Conservation (phyloP, 2,888 invertebrate species). For the Mystacides longicornis region DNA sequence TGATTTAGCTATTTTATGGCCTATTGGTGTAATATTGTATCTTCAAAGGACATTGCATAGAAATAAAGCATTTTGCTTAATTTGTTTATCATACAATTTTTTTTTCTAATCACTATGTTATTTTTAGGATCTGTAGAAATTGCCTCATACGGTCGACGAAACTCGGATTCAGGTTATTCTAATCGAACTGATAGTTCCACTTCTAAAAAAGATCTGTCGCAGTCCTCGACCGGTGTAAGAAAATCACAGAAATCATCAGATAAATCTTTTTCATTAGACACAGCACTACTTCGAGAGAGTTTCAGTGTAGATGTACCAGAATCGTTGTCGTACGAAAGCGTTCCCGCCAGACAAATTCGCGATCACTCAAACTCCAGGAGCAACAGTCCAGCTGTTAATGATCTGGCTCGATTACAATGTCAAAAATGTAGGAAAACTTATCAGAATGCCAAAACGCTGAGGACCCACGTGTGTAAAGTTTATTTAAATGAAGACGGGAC, state of each 20-base stretch:
- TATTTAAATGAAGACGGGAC: neutral
- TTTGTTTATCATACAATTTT: too few species aligned
- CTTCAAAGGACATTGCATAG: too few species aligned
- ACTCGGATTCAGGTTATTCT: constrained; percentile 46
- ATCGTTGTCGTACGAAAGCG: constrained; percentile 17
- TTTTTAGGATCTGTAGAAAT: constrained; percentile 12
- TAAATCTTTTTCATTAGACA: constrained; percentile 27
- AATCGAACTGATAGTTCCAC: constrained; percentile 40
- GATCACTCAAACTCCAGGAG: constrained; percentile 11
- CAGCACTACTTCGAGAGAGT: constrained; percentile 29
- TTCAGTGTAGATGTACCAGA: constrained; percentile 22
- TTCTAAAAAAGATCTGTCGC: constrained; percentile 29
- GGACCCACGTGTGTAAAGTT: constrained; percentile 9
- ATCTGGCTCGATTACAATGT: constrained; percentile 7
- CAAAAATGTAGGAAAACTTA: constrained; percentile 17
- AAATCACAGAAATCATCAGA: constrained; percentile 29
- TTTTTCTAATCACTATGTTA: too few species aligned
- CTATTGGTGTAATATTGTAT: too few species aligned
- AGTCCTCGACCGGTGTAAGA: constrained; percentile 8
- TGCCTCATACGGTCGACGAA: constrained; percentile 33
- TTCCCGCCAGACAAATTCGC: constrained; percentile 9
- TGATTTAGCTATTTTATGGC: too few species aligned
- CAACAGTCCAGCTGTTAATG: constrained; percentile 10
- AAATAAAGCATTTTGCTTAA: too few species aligned
- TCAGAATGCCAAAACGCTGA: constrained; percentile 9